A percentile compares a stretch with the other conserved stretches of the same genome.
Evolutionary conservation across 1,140 invertebrate species (phyloP).

Genomic region (Penaeus chinensis): DNA sequence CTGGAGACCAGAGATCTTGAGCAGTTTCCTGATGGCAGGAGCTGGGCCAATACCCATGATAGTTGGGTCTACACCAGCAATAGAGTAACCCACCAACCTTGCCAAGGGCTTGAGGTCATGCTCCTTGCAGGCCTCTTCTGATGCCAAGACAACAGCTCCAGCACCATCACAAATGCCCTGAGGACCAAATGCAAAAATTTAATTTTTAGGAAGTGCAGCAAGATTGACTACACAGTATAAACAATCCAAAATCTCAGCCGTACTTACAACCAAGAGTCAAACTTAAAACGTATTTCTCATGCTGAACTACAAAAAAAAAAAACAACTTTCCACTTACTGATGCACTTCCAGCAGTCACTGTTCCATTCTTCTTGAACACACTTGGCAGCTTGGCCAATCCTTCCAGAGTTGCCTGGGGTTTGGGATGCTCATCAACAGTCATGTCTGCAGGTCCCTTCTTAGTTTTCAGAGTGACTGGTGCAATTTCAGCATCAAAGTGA

Average conservation of each 20-base stretch:
- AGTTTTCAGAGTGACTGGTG: slow-evolving; percentile 85
- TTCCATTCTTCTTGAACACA: slow-evolving; percentile 95
- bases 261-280: too few species aligned
- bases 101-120: slow-evolving; percentile 84
- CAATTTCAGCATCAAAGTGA: slow-evolving; percentile 90
- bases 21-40: slow-evolving; percentile 87
- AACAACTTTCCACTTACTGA: slow-evolving; percentile 76
- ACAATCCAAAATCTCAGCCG: too few species aligned
- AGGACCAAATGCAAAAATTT: slow-evolving; percentile 61
- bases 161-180: slow-evolving; percentile 97
- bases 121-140: slow-evolving; percentile 86
- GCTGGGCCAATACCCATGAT: slow-evolving; percentile 92
- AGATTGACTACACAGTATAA: not conserved
- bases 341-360: slow-evolving; percentile 95
- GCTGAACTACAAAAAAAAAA: not conserved
- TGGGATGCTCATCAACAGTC: slow-evolving; percentile 93
- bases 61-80: slow-evolving; percentile 85
- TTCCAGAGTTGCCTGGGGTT: slow-evolving; percentile 87
- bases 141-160: slow-evolving; percentile 88
- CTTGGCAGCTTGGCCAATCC: slow-evolving; percentile 82
- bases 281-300: too few species aligned
- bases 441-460: slow-evolving; percentile 85
- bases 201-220: not conserved
- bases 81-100: slow-evolving; percentile 79
- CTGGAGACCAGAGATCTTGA: slow-evolving; percentile 79